These are phyloP conservation scores for Amblyteles armatorius DNA, from an alignment of 2,888 invertebrate genomes.

Conservation along the genomic window DNA sequence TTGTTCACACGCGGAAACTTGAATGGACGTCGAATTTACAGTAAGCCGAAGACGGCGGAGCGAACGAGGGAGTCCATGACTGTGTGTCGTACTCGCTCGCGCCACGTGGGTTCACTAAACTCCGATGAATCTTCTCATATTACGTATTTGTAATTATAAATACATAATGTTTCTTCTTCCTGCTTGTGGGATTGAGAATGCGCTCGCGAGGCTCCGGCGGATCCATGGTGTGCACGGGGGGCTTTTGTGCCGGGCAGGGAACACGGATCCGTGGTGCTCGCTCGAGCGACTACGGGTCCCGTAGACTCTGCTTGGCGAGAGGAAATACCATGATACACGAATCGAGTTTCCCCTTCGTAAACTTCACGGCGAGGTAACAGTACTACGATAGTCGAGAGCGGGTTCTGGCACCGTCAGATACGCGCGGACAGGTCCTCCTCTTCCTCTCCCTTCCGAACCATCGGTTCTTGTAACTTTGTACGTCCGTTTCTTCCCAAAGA, in stretches of 20 bases:
- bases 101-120: conserved; percentile 58
- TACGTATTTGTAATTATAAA: conserved; percentile 56
- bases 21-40: not conserved
- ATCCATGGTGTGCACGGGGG: conserved; percentile 11
- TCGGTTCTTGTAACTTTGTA: not conserved
- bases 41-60: not conserved
- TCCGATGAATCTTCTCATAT: conserved; percentile 41
- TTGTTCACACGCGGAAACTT: not conserved
- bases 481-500: conserved; percentile 13
- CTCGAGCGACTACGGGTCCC: conserved; percentile 59
- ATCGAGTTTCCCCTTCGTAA: conserved; percentile 61
- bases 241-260: not conserved
- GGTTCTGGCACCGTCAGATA: conserved; percentile 37
- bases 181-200: conserved; percentile 56
- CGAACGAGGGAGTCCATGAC: not conserved
- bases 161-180: conserved; percentile 46
- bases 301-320: conserved; percentile 51
- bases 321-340: conserved; percentile 46
- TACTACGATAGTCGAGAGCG: conserved; percentile 58
- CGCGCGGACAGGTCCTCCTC: conserved; percentile 6
- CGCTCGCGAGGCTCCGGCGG: conserved; percentile 1
- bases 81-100: conserved; percentile 26
- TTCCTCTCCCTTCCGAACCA: not conserved
- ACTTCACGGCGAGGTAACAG: conserved; percentile 51
- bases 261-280: conserved; percentile 54